phyloP scores from a whole-genome alignment of 1,140 invertebrate species.

The Lepidurus apus region DNA sequence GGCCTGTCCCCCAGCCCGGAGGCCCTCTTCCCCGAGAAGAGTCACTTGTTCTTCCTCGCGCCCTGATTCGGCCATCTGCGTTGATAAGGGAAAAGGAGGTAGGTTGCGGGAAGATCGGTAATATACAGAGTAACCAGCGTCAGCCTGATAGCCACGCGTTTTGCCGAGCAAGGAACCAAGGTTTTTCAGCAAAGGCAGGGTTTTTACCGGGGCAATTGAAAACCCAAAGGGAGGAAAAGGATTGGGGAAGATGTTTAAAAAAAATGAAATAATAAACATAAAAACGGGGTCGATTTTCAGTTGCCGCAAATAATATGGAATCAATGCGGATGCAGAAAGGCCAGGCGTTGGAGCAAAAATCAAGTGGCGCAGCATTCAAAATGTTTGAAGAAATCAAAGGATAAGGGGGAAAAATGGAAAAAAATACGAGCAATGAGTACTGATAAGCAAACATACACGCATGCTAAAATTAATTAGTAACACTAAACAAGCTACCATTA shows the following conservation, averaged over 20 bases:
- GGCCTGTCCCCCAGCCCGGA: conserved; percentile 84
- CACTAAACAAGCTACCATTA: not conserved
- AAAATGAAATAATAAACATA: not conserved
- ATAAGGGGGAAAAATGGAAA: not conserved
- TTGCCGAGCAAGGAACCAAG: conserved; percentile 9
- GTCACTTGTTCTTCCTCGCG: conserved; percentile 90
- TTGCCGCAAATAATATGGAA: not conserved
- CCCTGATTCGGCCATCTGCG: conserved; percentile 49
- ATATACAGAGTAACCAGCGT: conserved; percentile 19
- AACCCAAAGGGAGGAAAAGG: conserved; percentile 19
- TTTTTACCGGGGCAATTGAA: not conserved
- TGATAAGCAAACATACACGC: conserved; percentile 6
- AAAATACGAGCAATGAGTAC: conserved; percentile 5
- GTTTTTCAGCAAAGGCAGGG: not conserved
- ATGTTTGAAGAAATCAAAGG: not conserved
- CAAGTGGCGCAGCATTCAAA: not conserved
- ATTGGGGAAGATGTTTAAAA: conserved; percentile 12
- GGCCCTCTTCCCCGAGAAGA: conserved; percentile 86
- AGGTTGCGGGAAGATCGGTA: conserved; percentile 3
- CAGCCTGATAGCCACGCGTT: conserved; percentile 2
- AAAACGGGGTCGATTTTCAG: not conserved
- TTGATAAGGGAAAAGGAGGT: conserved; percentile 15
- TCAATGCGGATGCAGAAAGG: conserved; percentile 13
- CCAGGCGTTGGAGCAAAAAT: conserved; percentile 17
- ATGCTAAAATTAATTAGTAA: conserved; percentile 8